These are phyloP conservation scores for silkworm (Bombyx mori) DNA, from an alignment of 1,140 invertebrate species.

Conservation along the genomic window DNA sequence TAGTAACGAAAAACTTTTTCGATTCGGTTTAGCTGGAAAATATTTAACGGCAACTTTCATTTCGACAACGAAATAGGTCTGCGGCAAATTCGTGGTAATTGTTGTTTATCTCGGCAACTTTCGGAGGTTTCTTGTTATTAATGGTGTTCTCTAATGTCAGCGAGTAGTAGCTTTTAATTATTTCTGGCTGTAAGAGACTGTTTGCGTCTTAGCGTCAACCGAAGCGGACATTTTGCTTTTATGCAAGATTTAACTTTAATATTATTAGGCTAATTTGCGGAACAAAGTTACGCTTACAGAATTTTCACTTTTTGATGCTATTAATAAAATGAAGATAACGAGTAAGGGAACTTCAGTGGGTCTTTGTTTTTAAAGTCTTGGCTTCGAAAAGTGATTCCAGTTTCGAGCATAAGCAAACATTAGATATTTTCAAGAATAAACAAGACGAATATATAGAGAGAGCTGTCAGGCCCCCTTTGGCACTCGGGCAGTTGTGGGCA, in stretches of 20 bases:
- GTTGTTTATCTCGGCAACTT: constrained; percentile 53
- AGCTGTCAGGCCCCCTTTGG: too few species aligned
- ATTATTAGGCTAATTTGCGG: constrained; percentile 16
- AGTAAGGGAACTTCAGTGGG: too few species aligned
- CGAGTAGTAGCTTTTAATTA: constrained; percentile 49
- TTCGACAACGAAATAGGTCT: constrained; percentile 25
- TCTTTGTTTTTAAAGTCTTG: too few species aligned
- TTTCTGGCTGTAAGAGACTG: constrained; percentile 28
- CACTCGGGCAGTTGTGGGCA: too few species aligned
- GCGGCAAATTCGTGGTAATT: constrained; percentile 40
- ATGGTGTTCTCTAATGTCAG: constrained; percentile 53
- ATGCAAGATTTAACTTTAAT: constrained; percentile 24
- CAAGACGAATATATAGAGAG: too few species aligned
- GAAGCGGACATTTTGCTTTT: constrained; percentile 22
- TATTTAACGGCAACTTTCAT: constrained; percentile 11
- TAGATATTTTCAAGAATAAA: too few species aligned
- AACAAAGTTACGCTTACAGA: constrained; percentile 3
- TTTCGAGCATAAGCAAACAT: too few species aligned
- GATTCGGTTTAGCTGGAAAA: constrained; percentile 10
- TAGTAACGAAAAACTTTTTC: constrained; percentile 5
- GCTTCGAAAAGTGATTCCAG: too few species aligned
- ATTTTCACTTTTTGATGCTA: constrained; percentile 2
- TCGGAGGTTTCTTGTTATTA: constrained; percentile 52
- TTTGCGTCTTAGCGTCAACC: constrained; percentile 29
- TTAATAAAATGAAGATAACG: too few species aligned